These are phyloP conservation scores for Oasisia sp. DNA, from an alignment of 2,888 invertebrate genomes.

Conservation along the genomic window DNA sequence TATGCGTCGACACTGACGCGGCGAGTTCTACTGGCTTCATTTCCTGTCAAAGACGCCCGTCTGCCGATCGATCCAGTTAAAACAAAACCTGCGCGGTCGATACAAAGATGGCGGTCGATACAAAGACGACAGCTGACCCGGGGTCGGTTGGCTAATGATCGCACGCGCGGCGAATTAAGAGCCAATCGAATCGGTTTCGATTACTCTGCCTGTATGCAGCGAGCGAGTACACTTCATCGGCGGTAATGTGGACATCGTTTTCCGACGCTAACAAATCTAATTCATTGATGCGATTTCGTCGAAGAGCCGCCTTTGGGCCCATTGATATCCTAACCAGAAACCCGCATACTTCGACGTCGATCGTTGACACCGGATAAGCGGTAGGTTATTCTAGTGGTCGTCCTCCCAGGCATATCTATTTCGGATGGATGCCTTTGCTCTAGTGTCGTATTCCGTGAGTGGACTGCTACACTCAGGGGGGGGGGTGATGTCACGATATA, in stretches of 20 bases:
- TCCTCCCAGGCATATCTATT: neutral
- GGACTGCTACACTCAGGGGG: neutral
- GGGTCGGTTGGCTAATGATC: neutral
- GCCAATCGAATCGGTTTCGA: constrained; percentile 17
- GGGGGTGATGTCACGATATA: neutral
- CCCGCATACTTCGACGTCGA: neutral
- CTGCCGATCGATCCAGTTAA: neutral
- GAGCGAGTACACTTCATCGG: neutral
- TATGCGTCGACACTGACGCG: neutral
- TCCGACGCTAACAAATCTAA: neutral
- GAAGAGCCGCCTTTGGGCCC: neutral
- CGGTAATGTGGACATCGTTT: neutral
- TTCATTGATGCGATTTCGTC: neutral
- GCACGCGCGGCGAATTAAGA: neutral
- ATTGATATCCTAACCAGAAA: neutral
- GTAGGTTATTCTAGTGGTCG: neutral
- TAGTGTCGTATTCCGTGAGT: neutral
- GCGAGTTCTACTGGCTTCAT: neutral
- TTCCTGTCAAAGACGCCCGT: neutral
- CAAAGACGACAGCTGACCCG: constrained; percentile 1
- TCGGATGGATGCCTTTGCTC: neutral
- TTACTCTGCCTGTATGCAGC: neutral
- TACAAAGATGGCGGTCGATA: constrained; percentile 5
- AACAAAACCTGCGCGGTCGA: neutral
- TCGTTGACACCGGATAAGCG: neutral